Percentiles rank a stretch among this genome's conserved stretches.
Evolutionary conservation across 2,113 vertebrate genomes (phyloP).

Genomic region (Halcyon senegalensis): DNA sequence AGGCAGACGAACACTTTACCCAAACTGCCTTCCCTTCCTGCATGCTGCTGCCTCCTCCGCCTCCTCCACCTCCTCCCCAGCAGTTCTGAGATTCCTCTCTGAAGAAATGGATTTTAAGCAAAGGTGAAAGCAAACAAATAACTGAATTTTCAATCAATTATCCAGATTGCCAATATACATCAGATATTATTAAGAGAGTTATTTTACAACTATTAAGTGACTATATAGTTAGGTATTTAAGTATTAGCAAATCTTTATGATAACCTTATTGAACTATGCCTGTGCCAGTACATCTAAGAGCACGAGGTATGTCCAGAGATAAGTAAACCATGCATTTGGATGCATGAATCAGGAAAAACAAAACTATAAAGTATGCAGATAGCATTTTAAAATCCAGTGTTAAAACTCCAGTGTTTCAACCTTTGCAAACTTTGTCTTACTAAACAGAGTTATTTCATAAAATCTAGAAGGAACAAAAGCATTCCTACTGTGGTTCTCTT

Average conservation of each 20-base stretch:
- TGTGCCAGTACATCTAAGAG: background rate
- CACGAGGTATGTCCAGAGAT: background rate
- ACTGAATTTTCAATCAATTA: background rate
- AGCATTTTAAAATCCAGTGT: background rate
- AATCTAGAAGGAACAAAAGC: background rate
- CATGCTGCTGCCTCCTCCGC: background rate
- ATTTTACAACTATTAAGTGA: background rate
- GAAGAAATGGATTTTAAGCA: background rate
- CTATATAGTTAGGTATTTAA: background rate
- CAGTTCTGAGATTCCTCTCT: background rate
- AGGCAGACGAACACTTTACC: background rate
- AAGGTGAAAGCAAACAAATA: background rate
- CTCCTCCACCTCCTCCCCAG: background rate
- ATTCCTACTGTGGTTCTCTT: background rate
- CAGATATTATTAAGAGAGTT: background rate
- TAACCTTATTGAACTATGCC: background rate
- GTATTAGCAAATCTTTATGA: background rate
- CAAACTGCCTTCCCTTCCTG: background rate
- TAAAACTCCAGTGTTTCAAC: background rate
- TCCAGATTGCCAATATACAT: background rate
- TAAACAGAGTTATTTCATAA: background rate
- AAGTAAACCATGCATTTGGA: background rate
- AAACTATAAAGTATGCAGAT: background rate
- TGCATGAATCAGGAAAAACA: background rate
- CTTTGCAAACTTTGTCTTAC: background rate